Conservation (phyloP, 2,888 invertebrate species). For the Amblyjoppa fuscipennis region DNA sequence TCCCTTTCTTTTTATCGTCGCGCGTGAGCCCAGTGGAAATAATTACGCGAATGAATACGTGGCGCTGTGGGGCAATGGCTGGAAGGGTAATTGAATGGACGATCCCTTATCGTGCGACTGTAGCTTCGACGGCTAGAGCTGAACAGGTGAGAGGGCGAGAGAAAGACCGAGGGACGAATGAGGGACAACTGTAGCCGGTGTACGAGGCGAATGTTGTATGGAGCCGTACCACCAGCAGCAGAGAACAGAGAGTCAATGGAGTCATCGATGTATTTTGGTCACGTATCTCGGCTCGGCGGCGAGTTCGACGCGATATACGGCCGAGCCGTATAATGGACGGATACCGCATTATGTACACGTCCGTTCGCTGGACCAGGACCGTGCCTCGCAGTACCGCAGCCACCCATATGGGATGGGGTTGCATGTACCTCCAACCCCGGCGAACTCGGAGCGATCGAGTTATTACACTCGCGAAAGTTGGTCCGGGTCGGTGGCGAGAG, state of each 20-base stretch:
- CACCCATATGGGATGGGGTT: conserved; percentile 18
- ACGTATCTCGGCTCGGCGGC: conserved; percentile 59
- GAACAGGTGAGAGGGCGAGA: neutral
- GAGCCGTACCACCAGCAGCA: conserved; percentile 28
- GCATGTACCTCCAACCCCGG: conserved; percentile 30
- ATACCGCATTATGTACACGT: conserved; percentile 60
- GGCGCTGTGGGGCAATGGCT: conserved; percentile 15
- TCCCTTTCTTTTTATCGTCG: neutral
- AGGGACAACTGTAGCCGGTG: conserved; percentile 22
- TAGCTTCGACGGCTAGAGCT: conserved; percentile 11
- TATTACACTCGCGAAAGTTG: conserved; percentile 35
- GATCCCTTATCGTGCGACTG: conserved; percentile 21
- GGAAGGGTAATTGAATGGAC: conserved; percentile 28
- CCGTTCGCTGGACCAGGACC: conserved; percentile 30
- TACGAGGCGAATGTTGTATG: neutral
- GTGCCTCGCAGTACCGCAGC: conserved; percentile 3
- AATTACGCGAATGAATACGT: conserved; percentile 62
- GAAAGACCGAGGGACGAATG: conserved; percentile 10
- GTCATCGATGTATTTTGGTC: conserved; percentile 68
- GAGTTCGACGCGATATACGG: conserved; percentile 44
- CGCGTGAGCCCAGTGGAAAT: conserved; percentile 34
- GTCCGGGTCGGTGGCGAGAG: conserved; percentile 29
- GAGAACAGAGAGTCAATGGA: conserved; percentile 59
- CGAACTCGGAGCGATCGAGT: conserved; percentile 28
- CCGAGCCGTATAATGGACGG: conserved; percentile 52